Base-by-base conservation (phyloP, 2,113 vertebrate genomes). In the Tylochromis polylepis region DNA sequence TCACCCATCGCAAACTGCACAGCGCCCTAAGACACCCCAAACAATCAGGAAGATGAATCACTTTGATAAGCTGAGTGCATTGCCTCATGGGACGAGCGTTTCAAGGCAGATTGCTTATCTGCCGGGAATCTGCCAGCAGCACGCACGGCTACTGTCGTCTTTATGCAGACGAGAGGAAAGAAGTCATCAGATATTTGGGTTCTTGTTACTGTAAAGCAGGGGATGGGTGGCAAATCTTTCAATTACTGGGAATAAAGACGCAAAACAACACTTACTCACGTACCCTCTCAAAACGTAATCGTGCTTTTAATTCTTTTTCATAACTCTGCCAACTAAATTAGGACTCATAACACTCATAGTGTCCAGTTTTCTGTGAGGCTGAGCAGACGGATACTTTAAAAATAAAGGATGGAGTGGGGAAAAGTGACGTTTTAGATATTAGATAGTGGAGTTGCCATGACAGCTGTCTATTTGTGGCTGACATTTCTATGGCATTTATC, bases 31-130 rank as follows among this genome's bases (percentile, higher is more conserved):
- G 34, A 90, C 79, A 82, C 82, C 46, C 5, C 38, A 11, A 43
- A 79, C 78, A 91, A 93, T 93, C 92, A 90, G 11, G 22, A 38
- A 86, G 92, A 93, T 91, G 87, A 79, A 94, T 92, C 89, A 24
- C 65, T 57, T 29, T 92, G 92, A 95, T 95, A 92, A 91, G 80
- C 83, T 77, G 85, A 92, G 88, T 51, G 89, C 88, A 67, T 55
- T 77, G 90, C 85, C 87, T 89, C 72, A 5, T 79, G 72, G 88
- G 91, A 85, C 83, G 11, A 82, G 29, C 84, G 38, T 79, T 83
- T 51, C 84, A 86, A 58, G 31, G 80, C 72, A 82, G 70, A 85
- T 83, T 75, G 91, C 72, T 79, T 65, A 59, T 86, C 82, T 85
- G 11, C 15, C 11, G 49, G 53, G 56, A 56, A 85, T 81, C 75